A percentile compares a stretch with the other conserved stretches of the same genome.
Evolutionary conservation across 2,797 vertebrate genomes (phyloP).

Genomic region (Catostomus latipinnis): DNA sequence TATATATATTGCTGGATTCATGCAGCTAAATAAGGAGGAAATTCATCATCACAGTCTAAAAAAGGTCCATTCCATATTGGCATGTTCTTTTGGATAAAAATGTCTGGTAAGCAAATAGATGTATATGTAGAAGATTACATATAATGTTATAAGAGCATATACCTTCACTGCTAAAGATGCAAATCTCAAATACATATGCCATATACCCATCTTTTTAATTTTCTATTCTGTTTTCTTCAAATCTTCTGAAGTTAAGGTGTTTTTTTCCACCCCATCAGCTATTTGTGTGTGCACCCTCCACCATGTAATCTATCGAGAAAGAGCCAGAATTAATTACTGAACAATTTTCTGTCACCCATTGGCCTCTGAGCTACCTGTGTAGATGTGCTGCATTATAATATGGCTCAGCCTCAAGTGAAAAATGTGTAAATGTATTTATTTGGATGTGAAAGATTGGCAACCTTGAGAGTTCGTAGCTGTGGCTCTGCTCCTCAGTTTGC

Average conservation of each 20-base stretch:
- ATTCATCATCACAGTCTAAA: no score
- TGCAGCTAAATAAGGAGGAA: no score
- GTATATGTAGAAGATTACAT: no score
- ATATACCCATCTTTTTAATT: neutral
- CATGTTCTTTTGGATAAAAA: no score
- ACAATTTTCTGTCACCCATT: conserved; percentile 65
- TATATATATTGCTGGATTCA: no score
- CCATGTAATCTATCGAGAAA: conserved; percentile 59
- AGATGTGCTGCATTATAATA: conserved; percentile 65
- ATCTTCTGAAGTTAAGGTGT: no score
- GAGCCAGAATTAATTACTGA: conserved; percentile 67
- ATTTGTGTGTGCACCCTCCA: conserved; percentile 54
- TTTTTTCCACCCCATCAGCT: conserved; percentile 20
- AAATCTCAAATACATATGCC: neutral
- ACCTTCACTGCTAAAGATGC: neutral
- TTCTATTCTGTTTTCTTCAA: neutral
- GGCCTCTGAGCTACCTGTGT: conserved; percentile 21
- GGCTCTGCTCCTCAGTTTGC: conserved; percentile 15
- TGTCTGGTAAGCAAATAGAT: no score
- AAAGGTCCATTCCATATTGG: no score
- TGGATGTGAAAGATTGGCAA: conserved; percentile 21
- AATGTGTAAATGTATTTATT: conserved; percentile 20
- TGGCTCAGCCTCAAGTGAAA: neutral
- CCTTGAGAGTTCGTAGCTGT: neutral
- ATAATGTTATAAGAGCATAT: neutral